These are phyloP conservation scores for Anagyrus pseudococci DNA, from an alignment of 2,888 invertebrate species.

Conservation along the genomic window DNA sequence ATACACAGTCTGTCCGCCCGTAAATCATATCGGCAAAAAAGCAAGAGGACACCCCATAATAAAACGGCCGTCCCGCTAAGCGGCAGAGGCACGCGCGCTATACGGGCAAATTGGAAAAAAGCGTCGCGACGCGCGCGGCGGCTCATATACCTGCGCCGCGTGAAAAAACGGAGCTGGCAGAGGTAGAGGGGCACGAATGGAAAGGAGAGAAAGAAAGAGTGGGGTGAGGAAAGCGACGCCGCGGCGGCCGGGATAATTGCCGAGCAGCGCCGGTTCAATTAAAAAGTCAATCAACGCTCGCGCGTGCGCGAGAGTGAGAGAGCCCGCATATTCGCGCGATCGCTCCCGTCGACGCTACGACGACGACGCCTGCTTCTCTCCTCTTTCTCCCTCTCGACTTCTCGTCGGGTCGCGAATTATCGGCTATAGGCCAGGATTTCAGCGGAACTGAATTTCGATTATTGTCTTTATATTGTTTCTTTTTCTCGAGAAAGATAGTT, in stretches of 20 bases:
- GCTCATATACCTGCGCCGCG: no score
- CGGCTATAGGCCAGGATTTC: no score
- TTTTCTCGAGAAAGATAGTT: no score
- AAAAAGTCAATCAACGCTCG: slow-evolving; percentile 59
- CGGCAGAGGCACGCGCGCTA: slow-evolving; percentile 1
- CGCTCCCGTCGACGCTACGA: no score
- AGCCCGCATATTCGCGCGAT: not conserved
- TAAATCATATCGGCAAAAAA: not conserved
- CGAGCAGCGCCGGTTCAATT: slow-evolving; percentile 55
- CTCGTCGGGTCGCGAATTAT: no score
- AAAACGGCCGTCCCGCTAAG: not conserved
- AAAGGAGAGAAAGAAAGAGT: slow-evolving; percentile 39
- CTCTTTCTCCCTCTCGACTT: no score
- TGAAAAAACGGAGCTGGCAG: slow-evolving; percentile 18
- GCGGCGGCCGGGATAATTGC: slow-evolving; percentile 50
- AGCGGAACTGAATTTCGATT: no score
- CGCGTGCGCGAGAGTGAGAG: slow-evolving; percentile 7
- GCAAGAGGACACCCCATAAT: not conserved
- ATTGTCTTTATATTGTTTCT: no score
- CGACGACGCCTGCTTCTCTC: no score
- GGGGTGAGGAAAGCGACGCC: slow-evolving; percentile 35
- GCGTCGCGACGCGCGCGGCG: not conserved
- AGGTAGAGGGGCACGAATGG: slow-evolving; percentile 31
- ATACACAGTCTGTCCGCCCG: no score
- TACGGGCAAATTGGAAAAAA: slow-evolving; percentile 22